These are phyloP conservation scores for Illadopsis cleaveri DNA, from an alignment of 2,113 vertebrate genomes.

Conservation along the genomic window DNA sequence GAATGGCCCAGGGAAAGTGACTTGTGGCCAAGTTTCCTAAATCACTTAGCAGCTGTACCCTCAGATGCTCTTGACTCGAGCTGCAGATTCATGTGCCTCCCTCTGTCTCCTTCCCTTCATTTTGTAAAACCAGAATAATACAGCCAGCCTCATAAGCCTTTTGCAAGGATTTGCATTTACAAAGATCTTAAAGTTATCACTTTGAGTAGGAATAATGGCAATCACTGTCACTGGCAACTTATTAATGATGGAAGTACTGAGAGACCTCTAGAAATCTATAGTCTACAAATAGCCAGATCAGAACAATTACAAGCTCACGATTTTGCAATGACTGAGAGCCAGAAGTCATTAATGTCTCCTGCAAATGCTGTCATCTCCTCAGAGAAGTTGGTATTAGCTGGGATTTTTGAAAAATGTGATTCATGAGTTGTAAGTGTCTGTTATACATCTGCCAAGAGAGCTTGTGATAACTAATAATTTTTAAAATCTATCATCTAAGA, in stretches of 20 bases:
- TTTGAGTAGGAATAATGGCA: not conserved
- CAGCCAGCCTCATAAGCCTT: not conserved
- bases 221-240: not conserved
- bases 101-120: not conserved
- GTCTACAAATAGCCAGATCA: constrained; percentile 1
- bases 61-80: not conserved
- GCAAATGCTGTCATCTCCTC: constrained; percentile 11
- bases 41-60: not conserved
- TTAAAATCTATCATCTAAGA: constrained; percentile 3
- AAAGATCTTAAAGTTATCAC: not conserved
- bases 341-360: constrained; percentile 17
- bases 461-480: not conserved
- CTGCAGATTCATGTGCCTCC: not conserved
- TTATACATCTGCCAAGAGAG: constrained; percentile 12
- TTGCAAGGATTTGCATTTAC: not conserved
- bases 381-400: not conserved
- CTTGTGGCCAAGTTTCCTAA: not conserved
- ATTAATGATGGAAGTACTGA: not conserved
- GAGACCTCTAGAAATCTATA: not conserved
- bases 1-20: not conserved
- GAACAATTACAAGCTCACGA: constrained; percentile 15
- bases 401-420: constrained; percentile 27
- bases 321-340: constrained; percentile 18
- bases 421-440: constrained; percentile 2
- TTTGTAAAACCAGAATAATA: not conserved